Percentiles rank a stretch among this genome's conserved stretches.
Evolutionary conservation across 2,888 invertebrate genomes (phyloP).

Genomic region (Parthenolecanium corni): DNA sequence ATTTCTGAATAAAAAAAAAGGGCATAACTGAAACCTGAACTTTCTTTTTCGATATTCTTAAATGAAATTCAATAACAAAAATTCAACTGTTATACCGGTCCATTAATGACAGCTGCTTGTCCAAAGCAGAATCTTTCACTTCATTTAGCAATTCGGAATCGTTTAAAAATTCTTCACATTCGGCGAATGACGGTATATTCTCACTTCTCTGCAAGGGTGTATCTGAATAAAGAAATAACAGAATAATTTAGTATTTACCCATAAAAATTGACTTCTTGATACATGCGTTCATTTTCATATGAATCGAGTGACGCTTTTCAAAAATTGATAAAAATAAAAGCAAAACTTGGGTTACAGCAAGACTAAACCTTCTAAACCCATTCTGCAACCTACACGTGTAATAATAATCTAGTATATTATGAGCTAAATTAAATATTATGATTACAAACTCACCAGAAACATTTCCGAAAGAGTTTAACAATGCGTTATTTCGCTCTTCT

Average conservation of each 20-base stretch:
- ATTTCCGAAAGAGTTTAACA: slow-evolving; percentile 19
- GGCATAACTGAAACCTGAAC: too few relatives aligned
- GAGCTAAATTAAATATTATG: too few relatives aligned
- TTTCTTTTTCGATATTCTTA: too few relatives aligned
- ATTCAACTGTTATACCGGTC: too few relatives aligned
- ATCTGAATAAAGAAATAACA: slow-evolving; percentile 23
- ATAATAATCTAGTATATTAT: too few relatives aligned
- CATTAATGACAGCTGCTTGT: slow-evolving; percentile 61
- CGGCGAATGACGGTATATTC: slow-evolving; percentile 65
- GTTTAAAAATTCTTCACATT: slow-evolving; percentile 78
- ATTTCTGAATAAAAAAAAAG: too few relatives aligned
- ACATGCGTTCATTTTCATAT: too few relatives aligned
- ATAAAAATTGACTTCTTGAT: too few relatives aligned
- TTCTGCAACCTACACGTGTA: too few relatives aligned
- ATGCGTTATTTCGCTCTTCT: slow-evolving; percentile 30
- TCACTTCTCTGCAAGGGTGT: slow-evolving; percentile 40
- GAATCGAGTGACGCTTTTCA: background rate
- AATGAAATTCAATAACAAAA: background rate
- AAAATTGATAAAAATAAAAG: background rate
- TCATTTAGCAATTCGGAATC: slow-evolving; percentile 72
- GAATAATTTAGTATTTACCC: too few relatives aligned
- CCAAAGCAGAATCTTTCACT: slow-evolving; percentile 66
- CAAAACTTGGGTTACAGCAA: background rate
- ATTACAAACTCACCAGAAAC: background rate
- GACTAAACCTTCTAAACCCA: too few relatives aligned